phyloP scores from a whole-genome alignment of 2,888 invertebrate species.

The Augochlorella aurata region DNA sequence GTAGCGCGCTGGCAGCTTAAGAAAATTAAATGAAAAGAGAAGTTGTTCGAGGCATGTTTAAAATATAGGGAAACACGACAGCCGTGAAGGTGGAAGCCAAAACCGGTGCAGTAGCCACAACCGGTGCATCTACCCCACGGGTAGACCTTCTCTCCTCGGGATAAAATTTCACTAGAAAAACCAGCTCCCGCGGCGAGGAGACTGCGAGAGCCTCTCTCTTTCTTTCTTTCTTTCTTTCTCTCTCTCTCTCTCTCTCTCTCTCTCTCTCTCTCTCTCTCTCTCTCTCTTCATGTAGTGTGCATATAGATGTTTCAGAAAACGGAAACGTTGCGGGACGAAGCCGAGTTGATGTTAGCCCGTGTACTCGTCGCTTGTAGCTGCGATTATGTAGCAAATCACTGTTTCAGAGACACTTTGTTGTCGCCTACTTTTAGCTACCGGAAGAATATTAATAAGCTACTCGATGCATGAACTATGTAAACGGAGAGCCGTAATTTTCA shows the following conservation, averaged over 20 bases:
- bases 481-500: neutral
- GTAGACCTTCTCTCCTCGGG: slow-evolving; percentile 23
- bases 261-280: neutral
- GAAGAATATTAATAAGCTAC: neutral
- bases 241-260: neutral
- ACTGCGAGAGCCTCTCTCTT: slow-evolving; percentile 24
- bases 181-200: slow-evolving; percentile 21
- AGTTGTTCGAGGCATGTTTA: neutral
- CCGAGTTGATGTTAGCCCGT: neutral
- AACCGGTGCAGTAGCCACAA: slow-evolving; percentile 1
- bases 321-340: neutral
- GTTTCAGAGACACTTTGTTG: neutral
- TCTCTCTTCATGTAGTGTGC: neutral
- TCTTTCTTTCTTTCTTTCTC: neutral
- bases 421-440: neutral
- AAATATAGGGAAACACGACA: neutral
- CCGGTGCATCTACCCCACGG: slow-evolving; percentile 11
- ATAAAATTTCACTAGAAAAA: slow-evolving; percentile 45
- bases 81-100: slow-evolving; percentile 4
- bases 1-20: neutral
- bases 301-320: neutral
- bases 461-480: neutral
- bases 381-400: neutral
- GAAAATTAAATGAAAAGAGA: neutral
- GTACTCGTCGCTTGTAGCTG: neutral